A percentile compares a stretch with the other conserved stretches of the same genome.
Conservation (phyloP, 2,888 invertebrate species). For the Halictus quadricinctus region DNA sequence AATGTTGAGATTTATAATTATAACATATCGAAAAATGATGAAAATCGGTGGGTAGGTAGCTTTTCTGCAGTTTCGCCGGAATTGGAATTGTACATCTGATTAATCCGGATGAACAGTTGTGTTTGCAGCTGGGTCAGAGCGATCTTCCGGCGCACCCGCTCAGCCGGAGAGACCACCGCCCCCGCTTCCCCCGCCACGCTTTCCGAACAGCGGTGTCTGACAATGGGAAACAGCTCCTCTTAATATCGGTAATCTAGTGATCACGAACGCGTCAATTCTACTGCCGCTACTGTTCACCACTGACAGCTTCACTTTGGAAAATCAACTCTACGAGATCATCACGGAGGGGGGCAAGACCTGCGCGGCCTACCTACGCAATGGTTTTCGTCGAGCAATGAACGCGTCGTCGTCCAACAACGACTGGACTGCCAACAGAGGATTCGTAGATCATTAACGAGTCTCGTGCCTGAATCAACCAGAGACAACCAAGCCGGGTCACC, state of each 20-base stretch:
- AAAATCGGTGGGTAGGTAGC: background rate
- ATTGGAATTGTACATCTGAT: slow-evolving; percentile 46
- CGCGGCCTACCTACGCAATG: slow-evolving; percentile 87
- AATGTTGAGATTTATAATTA: background rate
- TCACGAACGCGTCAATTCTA: slow-evolving; percentile 77
- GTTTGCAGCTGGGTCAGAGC: slow-evolving; percentile 92
- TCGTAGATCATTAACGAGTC: slow-evolving; percentile 55
- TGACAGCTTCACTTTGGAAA: slow-evolving; percentile 75
- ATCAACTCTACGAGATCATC: slow-evolving; percentile 81
- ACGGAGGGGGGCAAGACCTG: slow-evolving; percentile 86
- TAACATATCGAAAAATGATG: background rate
- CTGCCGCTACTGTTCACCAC: slow-evolving; percentile 80
- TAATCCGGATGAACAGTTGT: slow-evolving; percentile 78
- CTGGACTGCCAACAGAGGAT: slow-evolving; percentile 58
- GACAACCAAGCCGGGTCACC: background rate
- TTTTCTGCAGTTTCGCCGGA: background rate
- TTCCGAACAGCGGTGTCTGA: slow-evolving; percentile 92
- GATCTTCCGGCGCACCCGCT: slow-evolving; percentile 91
- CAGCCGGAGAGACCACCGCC: slow-evolving; percentile 90
- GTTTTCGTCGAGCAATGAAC: slow-evolving; percentile 82
- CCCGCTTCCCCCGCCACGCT: slow-evolving; percentile 91
- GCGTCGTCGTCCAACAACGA: slow-evolving; percentile 37
- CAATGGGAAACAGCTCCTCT: slow-evolving; percentile 87
- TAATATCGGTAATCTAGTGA: slow-evolving; percentile 84
- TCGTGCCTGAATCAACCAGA: slow-evolving; percentile 28